Evolutionary conservation across 2,113 vertebrate genomes (phyloP).

Genomic region (Engraulis encrasicolus): DNA sequence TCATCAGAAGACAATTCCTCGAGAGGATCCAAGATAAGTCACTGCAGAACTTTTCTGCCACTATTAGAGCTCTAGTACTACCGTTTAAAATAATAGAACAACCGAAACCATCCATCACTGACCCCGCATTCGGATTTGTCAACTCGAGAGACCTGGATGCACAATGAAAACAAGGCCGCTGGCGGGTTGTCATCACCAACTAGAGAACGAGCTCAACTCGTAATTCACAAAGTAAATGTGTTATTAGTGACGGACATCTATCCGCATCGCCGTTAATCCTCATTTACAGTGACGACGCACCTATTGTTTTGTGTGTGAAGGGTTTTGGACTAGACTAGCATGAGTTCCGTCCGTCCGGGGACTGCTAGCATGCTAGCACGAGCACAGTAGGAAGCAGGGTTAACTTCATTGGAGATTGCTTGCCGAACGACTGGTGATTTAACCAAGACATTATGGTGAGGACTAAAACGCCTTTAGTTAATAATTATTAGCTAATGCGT

Average conservation of each 20-base stretch:
- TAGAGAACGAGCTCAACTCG: background rate
- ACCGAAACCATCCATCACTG: conserved; percentile 12
- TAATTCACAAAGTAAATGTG: background rate
- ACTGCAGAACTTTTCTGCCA: background rate
- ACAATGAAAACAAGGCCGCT: conserved; percentile 61
- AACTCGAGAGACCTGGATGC: conserved; percentile 66
- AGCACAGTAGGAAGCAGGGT: background rate
- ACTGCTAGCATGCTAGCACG: background rate
- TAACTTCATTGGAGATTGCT: background rate
- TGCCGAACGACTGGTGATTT: background rate
- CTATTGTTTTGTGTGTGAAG: background rate
- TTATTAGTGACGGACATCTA: background rate
- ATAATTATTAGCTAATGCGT: background rate
- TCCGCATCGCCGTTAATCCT: background rate
- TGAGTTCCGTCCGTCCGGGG: background rate
- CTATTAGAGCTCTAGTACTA: background rate
- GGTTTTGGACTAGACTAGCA: background rate
- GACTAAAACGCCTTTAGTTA: background rate
- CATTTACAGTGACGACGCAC: background rate
- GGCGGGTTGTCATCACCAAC: background rate
- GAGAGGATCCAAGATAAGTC: background rate
- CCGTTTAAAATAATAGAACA: background rate
- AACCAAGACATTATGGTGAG: background rate
- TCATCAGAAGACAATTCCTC: background rate
- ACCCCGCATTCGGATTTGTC: conserved; percentile 2